Evolutionary conservation across 2,113 vertebrate species (phyloP), one percentile per base, ranked within the genome.

Genomic region (Nothocercus nigrocapillus): DNA sequence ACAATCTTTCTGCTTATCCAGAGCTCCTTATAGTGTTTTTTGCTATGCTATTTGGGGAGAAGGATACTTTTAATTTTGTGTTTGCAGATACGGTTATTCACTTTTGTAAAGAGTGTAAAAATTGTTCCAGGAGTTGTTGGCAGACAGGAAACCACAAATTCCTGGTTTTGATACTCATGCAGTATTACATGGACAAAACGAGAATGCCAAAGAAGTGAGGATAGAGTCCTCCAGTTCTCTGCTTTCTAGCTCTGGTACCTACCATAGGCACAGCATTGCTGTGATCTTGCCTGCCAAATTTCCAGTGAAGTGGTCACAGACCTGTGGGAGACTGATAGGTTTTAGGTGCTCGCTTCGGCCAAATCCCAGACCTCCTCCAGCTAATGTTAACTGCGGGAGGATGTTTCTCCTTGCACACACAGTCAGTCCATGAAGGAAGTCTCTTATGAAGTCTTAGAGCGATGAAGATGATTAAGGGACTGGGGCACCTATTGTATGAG

Each of bases 351-450:
- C 30, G 13, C 14, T 80, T 32, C 13, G 47, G 25, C 36, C 16
- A 10, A 18, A 56, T 30, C 56, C 19, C 32, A 70, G 59, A 18
- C 54, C 44, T 73, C 16, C 7, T 83, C 44, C 73, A 56, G 63
- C 47, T 73, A n/a, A 64, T 0, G 0, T 40, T 47, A 6, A 19
- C 18, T 36, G 12, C 7, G 1, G 62, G 64, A 59, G 59, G 15
- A 44, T 36, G 17, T 47, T 91, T 54, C 54, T 70, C 32, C 88
- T 84, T 49, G 28, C 34, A 38, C 13, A 12, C 27, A 21, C 9
- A 63, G 36, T 17, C 0, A 0, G 3, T 66, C 20, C n/a, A 58
- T 63, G 56, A 75, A 34, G 25, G 45, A 75, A 49, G 49, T 49
- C 11, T 49, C 49, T 49, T 49, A 49, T 49, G 49, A 49, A 49